phyloP scores from a whole-genome alignment of 2,888 invertebrate genomes.

The Xestia xanthographa region DNA sequence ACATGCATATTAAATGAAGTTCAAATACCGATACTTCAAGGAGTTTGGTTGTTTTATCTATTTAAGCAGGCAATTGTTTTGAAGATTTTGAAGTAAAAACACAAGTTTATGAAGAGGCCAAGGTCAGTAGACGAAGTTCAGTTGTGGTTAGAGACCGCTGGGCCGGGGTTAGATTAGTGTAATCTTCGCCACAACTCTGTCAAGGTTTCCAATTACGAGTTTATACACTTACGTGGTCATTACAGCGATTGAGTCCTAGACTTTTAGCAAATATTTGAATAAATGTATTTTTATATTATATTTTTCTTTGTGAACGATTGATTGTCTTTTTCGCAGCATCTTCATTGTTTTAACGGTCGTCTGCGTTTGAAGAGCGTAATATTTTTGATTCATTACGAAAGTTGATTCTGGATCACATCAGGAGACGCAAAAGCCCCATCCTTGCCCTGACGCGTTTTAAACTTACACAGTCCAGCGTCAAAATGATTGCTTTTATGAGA shows the following conservation, averaged over 20 bases:
- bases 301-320: background rate
- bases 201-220: constrained; percentile 77
- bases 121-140: constrained; percentile 78
- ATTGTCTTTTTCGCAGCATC: background rate
- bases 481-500: too few relatives aligned
- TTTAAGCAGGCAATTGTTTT: background rate
- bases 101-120: constrained; percentile 65
- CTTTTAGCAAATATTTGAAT: constrained; percentile 48
- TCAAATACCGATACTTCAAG: constrained; percentile 7
- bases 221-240: constrained; percentile 67
- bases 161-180: constrained; percentile 79
- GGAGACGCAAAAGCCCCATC: too few relatives aligned
- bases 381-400: background rate
- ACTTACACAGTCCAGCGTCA: too few relatives aligned
- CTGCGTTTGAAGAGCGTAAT: background rate
- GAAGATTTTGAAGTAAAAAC: constrained; percentile 35
- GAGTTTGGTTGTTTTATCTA: background rate
- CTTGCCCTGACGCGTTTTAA: too few relatives aligned
- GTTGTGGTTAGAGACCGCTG: constrained; percentile 76
- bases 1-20: constrained; percentile 40
- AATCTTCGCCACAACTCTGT: constrained; percentile 83
- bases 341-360: background rate
- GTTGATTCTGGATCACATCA: too few relatives aligned
- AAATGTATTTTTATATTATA: constrained; percentile 7
- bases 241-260: constrained; percentile 57